Evolutionary conservation across 2,888 invertebrate genomes (phyloP).

Genomic region (Apamea monoglypha): DNA sequence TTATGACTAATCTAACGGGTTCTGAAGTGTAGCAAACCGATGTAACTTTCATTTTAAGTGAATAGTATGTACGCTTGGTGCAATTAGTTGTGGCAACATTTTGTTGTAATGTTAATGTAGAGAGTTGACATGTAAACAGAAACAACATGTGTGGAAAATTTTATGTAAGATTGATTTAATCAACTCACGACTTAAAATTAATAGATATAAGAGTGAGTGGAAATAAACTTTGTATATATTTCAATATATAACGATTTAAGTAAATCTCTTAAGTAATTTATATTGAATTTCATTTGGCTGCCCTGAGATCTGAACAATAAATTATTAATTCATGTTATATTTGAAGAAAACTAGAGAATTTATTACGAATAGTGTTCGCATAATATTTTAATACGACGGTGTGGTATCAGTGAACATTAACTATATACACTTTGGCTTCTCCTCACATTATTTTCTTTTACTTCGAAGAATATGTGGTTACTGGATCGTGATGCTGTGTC

Average conservation of each 20-base stretch:
- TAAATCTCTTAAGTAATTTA: slow-evolving; percentile 89
- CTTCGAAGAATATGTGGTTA: slow-evolving; percentile 36
- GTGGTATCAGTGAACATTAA: slow-evolving; percentile 66
- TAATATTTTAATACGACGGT: slow-evolving; percentile 23
- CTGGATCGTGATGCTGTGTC: slow-evolving; percentile 49
- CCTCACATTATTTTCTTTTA: slow-evolving; percentile 47
- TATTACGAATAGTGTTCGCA: slow-evolving; percentile 5
- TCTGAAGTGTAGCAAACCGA: slow-evolving; percentile 53
- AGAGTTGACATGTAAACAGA: slow-evolving; percentile 80
- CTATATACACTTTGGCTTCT: slow-evolving; percentile 59
- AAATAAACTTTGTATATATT: slow-evolving; percentile 89
- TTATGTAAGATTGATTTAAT: slow-evolving; percentile 88
- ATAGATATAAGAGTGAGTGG: slow-evolving; percentile 88
- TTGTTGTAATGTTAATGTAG: slow-evolving; percentile 80
- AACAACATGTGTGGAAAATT: slow-evolving; percentile 84
- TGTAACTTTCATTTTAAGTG: slow-evolving; percentile 64
- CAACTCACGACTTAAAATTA: slow-evolving; percentile 88
- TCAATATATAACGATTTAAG: slow-evolving; percentile 89
- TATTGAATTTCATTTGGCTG: slow-evolving; percentile 85
- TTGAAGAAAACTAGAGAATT: slow-evolving; percentile 3
- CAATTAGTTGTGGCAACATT: slow-evolving; percentile 81
- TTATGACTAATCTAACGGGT: slow-evolving; percentile 61
- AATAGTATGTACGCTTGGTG: slow-evolving; percentile 79
- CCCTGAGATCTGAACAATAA: slow-evolving; percentile 88
- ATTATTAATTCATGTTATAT: slow-evolving; percentile 18